Evolutionary conservation across 2,888 invertebrate species (phyloP).

Genomic region (Eupeodes latifasciatus): DNA sequence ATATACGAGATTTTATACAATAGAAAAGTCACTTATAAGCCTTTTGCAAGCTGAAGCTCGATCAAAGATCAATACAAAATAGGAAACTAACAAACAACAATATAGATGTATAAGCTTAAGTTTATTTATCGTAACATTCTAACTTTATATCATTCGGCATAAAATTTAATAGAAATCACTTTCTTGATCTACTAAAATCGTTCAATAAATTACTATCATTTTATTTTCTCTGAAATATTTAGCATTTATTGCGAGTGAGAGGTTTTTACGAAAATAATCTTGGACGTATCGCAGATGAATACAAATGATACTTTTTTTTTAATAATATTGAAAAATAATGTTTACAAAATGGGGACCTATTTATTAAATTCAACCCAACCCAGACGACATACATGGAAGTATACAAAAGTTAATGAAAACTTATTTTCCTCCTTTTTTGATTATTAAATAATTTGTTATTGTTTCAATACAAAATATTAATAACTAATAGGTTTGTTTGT

Average conservation of each 20-base stretch:
- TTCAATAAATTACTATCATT: constrained; percentile 66
- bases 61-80: background rate
- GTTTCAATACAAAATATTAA: too few species aligned
- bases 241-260: constrained; percentile 34
- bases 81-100: constrained; percentile 55
- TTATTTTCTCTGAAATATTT: constrained; percentile 44
- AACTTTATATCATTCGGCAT: background rate
- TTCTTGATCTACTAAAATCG: constrained; percentile 73
- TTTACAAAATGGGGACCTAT: too few species aligned
- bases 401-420: too few species aligned
- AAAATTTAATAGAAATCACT: constrained; percentile 59
- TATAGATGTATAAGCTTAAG: background rate
- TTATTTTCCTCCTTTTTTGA: too few species aligned
- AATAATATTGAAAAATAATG: too few species aligned
- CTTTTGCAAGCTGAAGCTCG: constrained; percentile 8
- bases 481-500: too few species aligned
- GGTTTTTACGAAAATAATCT: too few species aligned
- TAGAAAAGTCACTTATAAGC: constrained; percentile 26
- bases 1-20: constrained; percentile 32
- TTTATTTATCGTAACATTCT: constrained; percentile 1
- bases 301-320: too few species aligned
- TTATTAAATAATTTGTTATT: too few species aligned
- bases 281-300: too few species aligned
- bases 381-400: too few species aligned
- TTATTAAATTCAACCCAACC: too few species aligned